These are phyloP conservation scores for Amyelois transitella DNA, from an alignment of 1,140 invertebrate genomes.

Conservation along the genomic window DNA sequence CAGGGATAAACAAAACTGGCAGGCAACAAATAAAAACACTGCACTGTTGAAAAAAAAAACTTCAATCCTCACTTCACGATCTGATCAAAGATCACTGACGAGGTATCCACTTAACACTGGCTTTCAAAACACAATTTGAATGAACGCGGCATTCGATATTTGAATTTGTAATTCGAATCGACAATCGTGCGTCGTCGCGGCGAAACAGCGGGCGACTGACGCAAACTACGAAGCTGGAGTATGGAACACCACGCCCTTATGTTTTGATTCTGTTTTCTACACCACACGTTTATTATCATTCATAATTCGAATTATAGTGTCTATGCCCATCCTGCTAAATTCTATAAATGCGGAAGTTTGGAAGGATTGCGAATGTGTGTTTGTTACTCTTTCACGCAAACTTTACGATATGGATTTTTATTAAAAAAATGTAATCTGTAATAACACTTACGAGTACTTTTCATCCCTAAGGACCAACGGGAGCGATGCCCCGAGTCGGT, in stretches of 20 bases:
- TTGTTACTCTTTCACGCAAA: too few species aligned
- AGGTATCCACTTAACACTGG: not conserved
- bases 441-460: too few species aligned
- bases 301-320: not conserved
- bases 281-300: not conserved
- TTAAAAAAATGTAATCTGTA: too few species aligned
- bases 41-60: not conserved
- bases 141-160: constrained; percentile 27
- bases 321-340: too few species aligned
- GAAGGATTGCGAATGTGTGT: too few species aligned
- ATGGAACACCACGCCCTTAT: constrained; percentile 28
- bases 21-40: not conserved
- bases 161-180: constrained; percentile 11
- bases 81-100: not conserved
- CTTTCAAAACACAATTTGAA: not conserved
- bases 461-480: too few species aligned
- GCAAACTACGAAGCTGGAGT: constrained; percentile 5
- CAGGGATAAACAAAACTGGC: not conserved
- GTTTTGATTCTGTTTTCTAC: constrained; percentile 26
- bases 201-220: constrained; percentile 30
- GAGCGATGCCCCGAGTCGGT: too few species aligned
- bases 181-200: constrained; percentile 27
- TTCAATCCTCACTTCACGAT: not conserved
- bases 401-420: too few species aligned
- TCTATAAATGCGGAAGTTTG: too few species aligned